Evolutionary conservation across 2,888 invertebrate genomes (phyloP).

Genomic region (Pristionchus mayeri): DNA sequence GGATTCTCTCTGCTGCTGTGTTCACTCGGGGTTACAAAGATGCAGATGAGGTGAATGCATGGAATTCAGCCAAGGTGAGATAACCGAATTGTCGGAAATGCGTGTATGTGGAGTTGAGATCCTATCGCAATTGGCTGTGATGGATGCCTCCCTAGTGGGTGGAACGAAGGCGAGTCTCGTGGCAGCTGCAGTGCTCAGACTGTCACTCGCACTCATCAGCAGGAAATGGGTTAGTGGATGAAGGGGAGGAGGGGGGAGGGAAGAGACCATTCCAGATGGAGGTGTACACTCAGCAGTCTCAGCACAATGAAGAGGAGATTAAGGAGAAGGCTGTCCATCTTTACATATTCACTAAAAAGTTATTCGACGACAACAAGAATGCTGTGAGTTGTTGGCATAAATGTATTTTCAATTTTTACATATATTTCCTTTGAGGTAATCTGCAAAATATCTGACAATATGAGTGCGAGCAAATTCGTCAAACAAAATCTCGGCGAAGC

Average conservation of each 20-base stretch:
- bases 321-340: neutral
- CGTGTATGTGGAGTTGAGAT: neutral
- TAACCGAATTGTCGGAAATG: no score
- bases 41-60: neutral
- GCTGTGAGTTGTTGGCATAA: neutral
- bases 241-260: neutral
- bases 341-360: conserved; percentile 18
- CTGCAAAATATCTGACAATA: neutral
- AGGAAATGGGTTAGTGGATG: neutral
- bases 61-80: conserved; percentile 32
- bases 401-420: neutral
- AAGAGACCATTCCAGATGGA: neutral
- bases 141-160: conserved; percentile 11
- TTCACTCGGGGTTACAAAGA: neutral
- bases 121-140: conserved; percentile 37
- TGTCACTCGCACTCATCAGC: conserved; percentile 4
- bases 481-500: neutral
- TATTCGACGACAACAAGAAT: neutral
- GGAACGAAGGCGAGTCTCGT: conserved; percentile 1
- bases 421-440: neutral
- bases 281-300: conserved; percentile 1
- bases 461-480: neutral
- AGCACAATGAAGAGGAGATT: conserved; percentile 1
- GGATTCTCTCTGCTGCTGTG: conserved; percentile 25
- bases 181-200: conserved; percentile 35